Base-by-base conservation (phyloP, 2,888 invertebrate species). In the Prenolepis imparis region DNA sequence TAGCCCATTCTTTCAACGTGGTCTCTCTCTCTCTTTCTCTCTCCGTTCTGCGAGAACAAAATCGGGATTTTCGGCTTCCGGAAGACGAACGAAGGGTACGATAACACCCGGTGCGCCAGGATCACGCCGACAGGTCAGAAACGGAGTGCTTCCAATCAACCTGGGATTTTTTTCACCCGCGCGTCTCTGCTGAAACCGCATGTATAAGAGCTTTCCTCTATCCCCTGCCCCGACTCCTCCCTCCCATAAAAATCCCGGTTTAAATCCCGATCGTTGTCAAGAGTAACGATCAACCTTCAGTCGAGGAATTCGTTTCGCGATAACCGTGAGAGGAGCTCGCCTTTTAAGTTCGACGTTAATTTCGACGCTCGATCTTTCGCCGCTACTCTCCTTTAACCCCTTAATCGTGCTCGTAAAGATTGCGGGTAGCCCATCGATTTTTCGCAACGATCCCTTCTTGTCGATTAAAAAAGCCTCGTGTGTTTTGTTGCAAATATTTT, bases 61-160 rank as follows among this genome's bases (percentile, higher is more conserved):
- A n/a, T 52, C 52, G 84, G 84, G 86, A 83, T 90, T 88, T 85
- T 75, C 84, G 83, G 89, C 80, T 84, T 88, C 86, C 73, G 83
- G 86, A 90, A 90, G 90, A 90, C 89, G 90, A 90, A 90, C 90
- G 90, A 84, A 86, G 85, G 85, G 86, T 28, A 28, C 87, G 90
- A 90, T 90, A 90, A 90, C 87, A 66, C 88, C 84, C 70, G 66
- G 39, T 75, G 74, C 48, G 74, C 66, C n/a, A 83, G 89, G 89
- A 90, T 90, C 89, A 86, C 66, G 72, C 52, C 87, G 90, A 90
- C 89, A 90, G 89, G 80, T 81, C 84, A 86, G 87, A 90, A 90
- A 90, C 90, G 85, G 83, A 90, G 85, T 86, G 87, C 85, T 84
- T 87, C 89, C 89, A 88, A 90, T 90, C 90, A 86, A 82, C 86